Evolutionary conservation across 2,113 vertebrate species (phyloP).

Genomic region (Henicopernis longicauda): DNA sequence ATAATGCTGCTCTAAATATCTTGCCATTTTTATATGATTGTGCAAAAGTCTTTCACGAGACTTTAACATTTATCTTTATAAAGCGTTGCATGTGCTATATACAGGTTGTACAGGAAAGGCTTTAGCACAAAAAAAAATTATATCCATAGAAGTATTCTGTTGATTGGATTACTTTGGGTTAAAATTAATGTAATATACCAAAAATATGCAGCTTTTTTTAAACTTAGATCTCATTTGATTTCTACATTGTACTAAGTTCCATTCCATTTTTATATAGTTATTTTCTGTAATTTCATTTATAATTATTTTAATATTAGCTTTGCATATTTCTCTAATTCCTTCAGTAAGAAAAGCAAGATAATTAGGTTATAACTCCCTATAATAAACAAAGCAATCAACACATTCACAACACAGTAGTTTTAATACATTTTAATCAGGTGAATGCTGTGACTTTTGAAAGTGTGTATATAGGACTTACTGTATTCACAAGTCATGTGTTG

Average conservation of each 20-base stretch:
- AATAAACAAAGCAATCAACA: not conserved
- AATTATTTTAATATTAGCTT: not conserved
- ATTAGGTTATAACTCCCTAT: not conserved
- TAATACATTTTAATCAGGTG: not conserved
- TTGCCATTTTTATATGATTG: not conserved
- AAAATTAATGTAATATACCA: not conserved
- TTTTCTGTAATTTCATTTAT: not conserved
- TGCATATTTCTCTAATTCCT: not conserved
- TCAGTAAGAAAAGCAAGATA: not conserved
- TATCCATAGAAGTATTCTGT: not conserved
- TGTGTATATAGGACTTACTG: fast-evolving
- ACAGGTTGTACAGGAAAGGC: not conserved
- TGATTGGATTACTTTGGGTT: not conserved
- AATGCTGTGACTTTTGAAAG: not conserved
- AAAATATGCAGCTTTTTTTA: not conserved
- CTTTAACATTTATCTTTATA: not conserved
- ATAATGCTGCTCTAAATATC: not conserved
- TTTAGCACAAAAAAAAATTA: not conserved
- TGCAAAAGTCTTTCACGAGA: not conserved
- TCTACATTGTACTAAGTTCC: not conserved
- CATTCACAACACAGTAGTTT: not conserved
- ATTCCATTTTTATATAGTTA: not conserved
- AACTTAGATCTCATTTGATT: not conserved
- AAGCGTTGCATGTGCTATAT: not conserved
- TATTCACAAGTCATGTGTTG: not conserved